Conservation (phyloP, 2,888 invertebrate species). For the Nomada lathburiana region DNA sequence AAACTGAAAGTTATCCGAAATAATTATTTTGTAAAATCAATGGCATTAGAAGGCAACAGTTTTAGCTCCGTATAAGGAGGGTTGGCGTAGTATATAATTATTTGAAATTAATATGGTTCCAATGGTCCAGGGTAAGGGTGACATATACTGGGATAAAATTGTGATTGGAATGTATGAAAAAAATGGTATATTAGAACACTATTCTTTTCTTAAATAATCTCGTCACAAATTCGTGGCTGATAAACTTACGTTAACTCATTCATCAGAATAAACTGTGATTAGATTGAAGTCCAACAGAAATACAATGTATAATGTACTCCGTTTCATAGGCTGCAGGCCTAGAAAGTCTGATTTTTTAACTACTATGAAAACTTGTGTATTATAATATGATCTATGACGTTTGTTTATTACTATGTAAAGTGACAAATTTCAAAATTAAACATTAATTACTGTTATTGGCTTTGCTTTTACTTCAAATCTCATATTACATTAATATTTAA, state of each 20-base stretch:
- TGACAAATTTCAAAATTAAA: constrained; percentile 83
- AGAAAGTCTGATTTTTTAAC: constrained; percentile 84
- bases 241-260: constrained; percentile 78
- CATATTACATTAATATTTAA: constrained; percentile 47
- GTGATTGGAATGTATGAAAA: constrained; percentile 71
- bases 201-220: constrained; percentile 72
- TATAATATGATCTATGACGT: constrained; percentile 82
- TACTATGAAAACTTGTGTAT: constrained; percentile 80
- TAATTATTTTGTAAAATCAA: constrained; percentile 31
- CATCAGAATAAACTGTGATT: constrained; percentile 82
- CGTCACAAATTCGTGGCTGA: constrained; percentile 74
- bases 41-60: constrained; percentile 2
- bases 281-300: constrained; percentile 78
- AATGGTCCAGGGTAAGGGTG: constrained; percentile 67
- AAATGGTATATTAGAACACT: constrained; percentile 70
- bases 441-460: constrained; percentile 76
- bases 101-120: constrained; percentile 38
- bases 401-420: constrained; percentile 83
- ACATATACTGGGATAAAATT: constrained; percentile 64
- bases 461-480: constrained; percentile 64
- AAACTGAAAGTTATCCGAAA: constrained; percentile 26
- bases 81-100: constrained; percentile 30
- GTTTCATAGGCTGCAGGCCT: constrained; percentile 81
- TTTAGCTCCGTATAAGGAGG: constrained; percentile 28
- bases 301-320: constrained; percentile 75